These are phyloP conservation scores for Peucedramus taeniatus DNA, from an alignment of 2,113 vertebrate species.

Conservation along the genomic window DNA sequence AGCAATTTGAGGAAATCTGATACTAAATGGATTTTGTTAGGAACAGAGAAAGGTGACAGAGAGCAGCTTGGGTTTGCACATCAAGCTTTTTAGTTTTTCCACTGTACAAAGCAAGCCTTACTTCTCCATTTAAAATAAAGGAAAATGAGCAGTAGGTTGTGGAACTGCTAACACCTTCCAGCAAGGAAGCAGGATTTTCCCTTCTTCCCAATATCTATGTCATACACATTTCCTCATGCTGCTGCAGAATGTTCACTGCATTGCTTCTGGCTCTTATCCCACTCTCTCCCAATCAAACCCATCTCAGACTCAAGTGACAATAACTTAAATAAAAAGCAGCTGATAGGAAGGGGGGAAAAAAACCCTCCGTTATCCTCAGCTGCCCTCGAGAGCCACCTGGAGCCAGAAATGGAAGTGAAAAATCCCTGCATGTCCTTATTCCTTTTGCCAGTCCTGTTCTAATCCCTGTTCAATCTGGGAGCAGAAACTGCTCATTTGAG, in stretches of 20 bases:
- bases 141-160: background rate
- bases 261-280: background rate
- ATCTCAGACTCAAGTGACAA: background rate
- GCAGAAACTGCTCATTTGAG: background rate
- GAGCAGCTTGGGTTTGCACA: background rate
- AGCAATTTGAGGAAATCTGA: background rate
- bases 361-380: background rate
- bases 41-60: background rate
- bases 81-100: background rate
- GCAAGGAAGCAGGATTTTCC: background rate
- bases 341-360: accelerated
- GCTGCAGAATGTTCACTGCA: background rate
- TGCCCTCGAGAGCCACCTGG: background rate
- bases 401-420: background rate
- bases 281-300: background rate
- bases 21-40: background rate
- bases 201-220: background rate
- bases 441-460: background rate
- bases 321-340: background rate
- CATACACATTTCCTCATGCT: background rate
- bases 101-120: background rate
- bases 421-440: background rate
- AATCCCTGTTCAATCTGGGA: background rate
- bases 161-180: background rate
- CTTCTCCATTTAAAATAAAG: background rate